Percentiles rank a stretch among this genome's conserved stretches.
These are phyloP conservation scores for Aldabrachelys gigantea DNA, from an alignment of 2,113 vertebrate species.

Conservation along the genomic window DNA sequence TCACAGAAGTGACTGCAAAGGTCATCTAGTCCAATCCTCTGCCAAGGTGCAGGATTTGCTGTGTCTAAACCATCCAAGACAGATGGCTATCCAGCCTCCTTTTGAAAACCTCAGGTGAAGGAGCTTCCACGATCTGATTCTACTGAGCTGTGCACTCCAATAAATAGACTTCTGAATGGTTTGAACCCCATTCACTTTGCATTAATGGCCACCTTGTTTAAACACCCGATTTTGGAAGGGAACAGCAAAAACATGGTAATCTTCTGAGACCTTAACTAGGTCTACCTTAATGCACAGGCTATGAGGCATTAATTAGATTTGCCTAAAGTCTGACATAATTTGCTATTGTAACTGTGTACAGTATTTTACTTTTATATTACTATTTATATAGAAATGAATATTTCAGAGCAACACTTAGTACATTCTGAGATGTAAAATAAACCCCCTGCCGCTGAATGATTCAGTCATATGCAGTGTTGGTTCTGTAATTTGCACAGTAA, in stretches of 20 bases:
- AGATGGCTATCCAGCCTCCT: not conserved
- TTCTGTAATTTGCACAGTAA: not conserved
- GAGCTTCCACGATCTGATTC: accelerated
- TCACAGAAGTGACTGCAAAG: not conserved
- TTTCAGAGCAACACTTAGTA: not conserved
- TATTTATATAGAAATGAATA: not conserved
- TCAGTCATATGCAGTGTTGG: accelerated
- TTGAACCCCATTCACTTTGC: not conserved
- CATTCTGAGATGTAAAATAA: not conserved
- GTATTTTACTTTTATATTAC: not conserved
- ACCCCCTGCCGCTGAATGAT: not conserved
- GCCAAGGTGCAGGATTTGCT: not conserved
- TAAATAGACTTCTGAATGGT: not conserved
- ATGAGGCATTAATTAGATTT: not conserved
- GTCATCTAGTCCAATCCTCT: not conserved
- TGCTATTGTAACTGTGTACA: not conserved
- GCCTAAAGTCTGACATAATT: not conserved
- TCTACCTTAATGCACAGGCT: not conserved
- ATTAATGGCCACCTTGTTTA: not conserved
- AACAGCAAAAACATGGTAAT: not conserved
- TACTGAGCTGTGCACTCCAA: no score
- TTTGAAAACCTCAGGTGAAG: not conserved
- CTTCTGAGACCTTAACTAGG: accelerated
- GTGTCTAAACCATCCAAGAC: not conserved
- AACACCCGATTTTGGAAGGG: not conserved